Percentiles rank a stretch among this genome's conserved stretches.
phyloP scores from a whole-genome alignment of 2,888 invertebrate species.

The Eristalis pertinax region DNA sequence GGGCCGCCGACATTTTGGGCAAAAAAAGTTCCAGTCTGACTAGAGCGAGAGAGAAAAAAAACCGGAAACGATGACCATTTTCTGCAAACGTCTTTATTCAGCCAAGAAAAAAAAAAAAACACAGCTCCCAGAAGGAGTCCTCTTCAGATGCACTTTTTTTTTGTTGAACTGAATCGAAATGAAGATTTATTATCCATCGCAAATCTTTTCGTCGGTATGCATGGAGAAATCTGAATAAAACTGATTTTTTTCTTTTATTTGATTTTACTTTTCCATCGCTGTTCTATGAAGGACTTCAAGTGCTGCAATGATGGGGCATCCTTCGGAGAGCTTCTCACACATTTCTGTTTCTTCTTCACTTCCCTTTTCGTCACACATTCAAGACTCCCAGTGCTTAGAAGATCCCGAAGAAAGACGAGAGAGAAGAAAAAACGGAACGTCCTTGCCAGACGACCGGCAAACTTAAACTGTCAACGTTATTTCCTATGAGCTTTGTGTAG shows the following conservation, averaged over 20 bases:
- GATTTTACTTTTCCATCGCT: conserved; percentile 25
- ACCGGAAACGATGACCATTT: not conserved
- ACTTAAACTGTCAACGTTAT: conserved; percentile 59
- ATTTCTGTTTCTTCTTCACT: conserved; percentile 6
- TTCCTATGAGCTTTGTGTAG: conserved; percentile 51
- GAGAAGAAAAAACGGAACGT: conserved; percentile 21
- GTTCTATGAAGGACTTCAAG: conserved; percentile 10
- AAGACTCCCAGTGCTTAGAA: not conserved
- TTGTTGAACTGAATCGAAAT: conserved; percentile 42
- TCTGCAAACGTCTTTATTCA: not conserved
- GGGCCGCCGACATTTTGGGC: not conserved
- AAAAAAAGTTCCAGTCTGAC: too few relatives aligned
- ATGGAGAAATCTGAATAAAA: not conserved
- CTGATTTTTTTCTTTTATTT: not conserved
- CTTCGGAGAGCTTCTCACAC: conserved; percentile 11
- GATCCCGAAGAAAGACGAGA: not conserved
- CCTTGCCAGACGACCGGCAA: conserved; percentile 61
- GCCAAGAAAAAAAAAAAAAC: not conserved
- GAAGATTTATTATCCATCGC: conserved; percentile 56
- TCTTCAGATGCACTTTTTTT: conserved; percentile 43
- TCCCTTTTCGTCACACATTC: not conserved
- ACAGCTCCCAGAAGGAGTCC: not conserved
- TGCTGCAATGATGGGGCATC: conserved; percentile 16
- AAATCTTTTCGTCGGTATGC: conserved; percentile 48
- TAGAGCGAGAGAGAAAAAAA: not conserved